Conservation (phyloP, 2,113 vertebrate genomes). For the Corythornis vintsioides region DNA sequence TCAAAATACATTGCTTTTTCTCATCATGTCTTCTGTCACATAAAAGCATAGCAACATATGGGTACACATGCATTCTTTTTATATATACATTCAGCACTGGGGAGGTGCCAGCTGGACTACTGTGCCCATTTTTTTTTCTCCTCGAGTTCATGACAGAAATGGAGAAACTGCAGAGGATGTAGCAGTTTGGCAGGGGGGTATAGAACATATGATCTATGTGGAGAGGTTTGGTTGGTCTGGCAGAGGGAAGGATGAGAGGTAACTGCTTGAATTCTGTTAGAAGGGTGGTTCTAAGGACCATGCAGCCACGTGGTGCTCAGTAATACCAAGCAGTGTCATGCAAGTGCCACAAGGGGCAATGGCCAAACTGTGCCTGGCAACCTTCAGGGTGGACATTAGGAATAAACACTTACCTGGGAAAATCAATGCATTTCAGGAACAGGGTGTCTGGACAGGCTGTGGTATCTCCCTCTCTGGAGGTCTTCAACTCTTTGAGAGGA, state of each 20-base stretch:
- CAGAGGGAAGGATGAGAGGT: neutral
- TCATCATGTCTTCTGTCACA: neutral
- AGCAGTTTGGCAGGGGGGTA: rapidly evolving
- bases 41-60: neutral
- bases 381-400: neutral
- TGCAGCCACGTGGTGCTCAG: neutral
- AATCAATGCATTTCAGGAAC: neutral
- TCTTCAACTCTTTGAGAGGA: neutral
- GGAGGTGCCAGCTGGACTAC: neutral
- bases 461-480: neutral
- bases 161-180: neutral
- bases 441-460: neutral
- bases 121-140: neutral
- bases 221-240: neutral
- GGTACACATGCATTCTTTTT: neutral
- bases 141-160: neutral
- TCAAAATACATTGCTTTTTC: neutral
- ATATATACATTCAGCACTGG: neutral
- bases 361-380: neutral
- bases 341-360: neutral
- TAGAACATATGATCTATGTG: neutral
- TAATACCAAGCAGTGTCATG: neutral
- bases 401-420: neutral
- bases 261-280: neutral
- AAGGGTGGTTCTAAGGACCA: neutral